Evolutionary conservation across 2,113 vertebrate species (phyloP).

Genomic region (Pygoscelis adeliae): DNA sequence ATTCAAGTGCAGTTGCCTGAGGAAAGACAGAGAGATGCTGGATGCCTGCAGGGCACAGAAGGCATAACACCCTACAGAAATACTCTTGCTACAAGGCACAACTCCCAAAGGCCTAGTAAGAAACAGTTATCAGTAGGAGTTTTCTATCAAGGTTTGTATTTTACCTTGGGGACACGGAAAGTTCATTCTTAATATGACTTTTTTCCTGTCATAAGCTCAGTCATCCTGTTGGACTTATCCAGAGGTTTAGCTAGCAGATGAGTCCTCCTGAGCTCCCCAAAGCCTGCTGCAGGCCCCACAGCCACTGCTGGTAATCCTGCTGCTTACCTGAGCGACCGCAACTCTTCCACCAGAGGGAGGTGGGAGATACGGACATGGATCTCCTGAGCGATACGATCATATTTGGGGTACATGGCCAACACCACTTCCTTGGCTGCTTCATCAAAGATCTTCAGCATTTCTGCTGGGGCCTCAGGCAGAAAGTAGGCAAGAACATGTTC

Average conservation of each 20-base stretch:
- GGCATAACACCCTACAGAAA: neutral
- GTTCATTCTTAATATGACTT: neutral
- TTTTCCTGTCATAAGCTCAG: neutral
- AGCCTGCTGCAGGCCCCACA: neutral
- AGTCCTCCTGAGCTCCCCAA: neutral
- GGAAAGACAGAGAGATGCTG: neutral
- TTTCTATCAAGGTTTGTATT: neutral
- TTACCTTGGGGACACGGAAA: neutral
- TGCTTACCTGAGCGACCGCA: conserved; percentile 89
- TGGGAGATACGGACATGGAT: conserved; percentile 95
- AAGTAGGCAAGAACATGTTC: conserved; percentile 97
- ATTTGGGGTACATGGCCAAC: conserved; percentile 97
- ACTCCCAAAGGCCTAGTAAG: neutral
- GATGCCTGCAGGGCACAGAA: neutral
- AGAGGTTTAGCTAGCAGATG: neutral
- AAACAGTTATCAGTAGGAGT: neutral
- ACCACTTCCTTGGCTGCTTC: conserved; percentile 96
- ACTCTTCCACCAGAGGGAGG: conserved; percentile 93
- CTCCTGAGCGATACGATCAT: conserved; percentile 90
- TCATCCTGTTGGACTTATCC: neutral
- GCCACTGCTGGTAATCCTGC: neutral
- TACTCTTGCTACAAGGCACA: neutral
- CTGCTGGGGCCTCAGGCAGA: conserved; percentile 91
- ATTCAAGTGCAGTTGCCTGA: conserved; percentile 95
- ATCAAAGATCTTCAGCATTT: conserved; percentile 96